phyloP scores from a whole-genome alignment of 2,113 vertebrate species.

The Speoplatyrhinus poulsoni region DNA sequence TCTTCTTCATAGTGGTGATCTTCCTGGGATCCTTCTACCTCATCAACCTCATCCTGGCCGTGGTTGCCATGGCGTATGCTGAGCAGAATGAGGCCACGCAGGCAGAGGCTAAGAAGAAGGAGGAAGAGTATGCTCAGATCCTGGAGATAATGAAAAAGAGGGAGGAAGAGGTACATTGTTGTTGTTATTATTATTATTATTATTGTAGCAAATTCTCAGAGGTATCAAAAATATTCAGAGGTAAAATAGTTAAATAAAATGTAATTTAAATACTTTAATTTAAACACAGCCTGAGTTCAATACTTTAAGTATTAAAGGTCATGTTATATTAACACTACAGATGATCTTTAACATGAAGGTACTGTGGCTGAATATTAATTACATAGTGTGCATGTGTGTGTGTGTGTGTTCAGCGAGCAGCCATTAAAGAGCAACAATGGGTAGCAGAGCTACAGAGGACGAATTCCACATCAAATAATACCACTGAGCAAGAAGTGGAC shows the following conservation, averaged over 20 bases:
- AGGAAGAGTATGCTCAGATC: conserved; percentile 88
- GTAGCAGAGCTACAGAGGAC: neutral
- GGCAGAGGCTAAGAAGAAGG: conserved; percentile 87
- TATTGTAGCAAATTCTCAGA: neutral
- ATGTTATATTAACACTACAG: neutral
- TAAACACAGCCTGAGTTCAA: no score
- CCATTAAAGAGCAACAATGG: neutral
- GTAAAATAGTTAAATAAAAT: neutral
- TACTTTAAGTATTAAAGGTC: neutral
- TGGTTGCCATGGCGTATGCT: conserved; percentile 94
- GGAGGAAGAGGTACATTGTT: conserved; percentile 74
- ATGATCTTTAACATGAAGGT: neutral
- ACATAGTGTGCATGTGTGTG: neutral
- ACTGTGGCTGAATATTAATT: neutral
- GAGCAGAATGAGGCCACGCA: conserved; percentile 88
- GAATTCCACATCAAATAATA: neutral
- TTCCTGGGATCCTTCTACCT: conserved; percentile 97
- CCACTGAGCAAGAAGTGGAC: conserved; percentile 18
- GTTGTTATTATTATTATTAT: neutral
- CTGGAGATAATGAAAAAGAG: conserved; percentile 86
- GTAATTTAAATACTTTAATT: neutral
- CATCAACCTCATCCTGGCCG: conserved; percentile 94
- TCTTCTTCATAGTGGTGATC: conserved; percentile 93
- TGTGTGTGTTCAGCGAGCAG: neutral
- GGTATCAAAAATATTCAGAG: neutral